Percentiles rank a stretch among this genome's conserved stretches.
Evolutionary conservation across 2,888 invertebrate species (phyloP).

Genomic region (Macrophya annulata): DNA sequence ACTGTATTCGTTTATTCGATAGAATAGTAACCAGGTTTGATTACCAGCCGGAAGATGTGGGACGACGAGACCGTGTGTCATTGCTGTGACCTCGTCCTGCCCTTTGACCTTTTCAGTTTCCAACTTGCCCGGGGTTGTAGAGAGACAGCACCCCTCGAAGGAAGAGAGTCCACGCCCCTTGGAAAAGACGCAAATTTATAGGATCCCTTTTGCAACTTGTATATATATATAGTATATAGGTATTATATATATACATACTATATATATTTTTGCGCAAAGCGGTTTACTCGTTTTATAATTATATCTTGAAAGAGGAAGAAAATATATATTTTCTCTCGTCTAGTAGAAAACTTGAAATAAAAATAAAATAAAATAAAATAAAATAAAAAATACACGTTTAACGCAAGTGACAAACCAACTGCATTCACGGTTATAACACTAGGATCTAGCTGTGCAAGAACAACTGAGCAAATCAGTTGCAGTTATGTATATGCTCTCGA

Average conservation of each 20-base stretch:
- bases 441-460: background rate
- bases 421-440: too few relatives aligned
- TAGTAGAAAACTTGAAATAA: too few relatives aligned
- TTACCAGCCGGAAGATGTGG: slow-evolving; percentile 35
- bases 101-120: slow-evolving; percentile 38
- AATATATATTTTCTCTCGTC: too few relatives aligned
- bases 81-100: slow-evolving; percentile 37
- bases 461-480: background rate
- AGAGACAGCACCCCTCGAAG: slow-evolving; percentile 9
- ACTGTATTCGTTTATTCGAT: background rate
- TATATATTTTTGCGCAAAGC: too few relatives aligned
- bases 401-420: too few relatives aligned
- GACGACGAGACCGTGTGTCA: slow-evolving; percentile 21
- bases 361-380: background rate
- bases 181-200: background rate
- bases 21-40: background rate
- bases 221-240: too few relatives aligned
- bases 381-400: too few relatives aligned
- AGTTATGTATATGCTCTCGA: background rate
- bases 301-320: too few relatives aligned
- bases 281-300: too few relatives aligned
- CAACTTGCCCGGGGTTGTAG: slow-evolving; percentile 16
- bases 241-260: too few relatives aligned
- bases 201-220: background rate
- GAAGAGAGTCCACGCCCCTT: slow-evolving; percentile 26